Conservation (phyloP, 2,113 vertebrate species). For the Probosciger aterrimus region DNA sequence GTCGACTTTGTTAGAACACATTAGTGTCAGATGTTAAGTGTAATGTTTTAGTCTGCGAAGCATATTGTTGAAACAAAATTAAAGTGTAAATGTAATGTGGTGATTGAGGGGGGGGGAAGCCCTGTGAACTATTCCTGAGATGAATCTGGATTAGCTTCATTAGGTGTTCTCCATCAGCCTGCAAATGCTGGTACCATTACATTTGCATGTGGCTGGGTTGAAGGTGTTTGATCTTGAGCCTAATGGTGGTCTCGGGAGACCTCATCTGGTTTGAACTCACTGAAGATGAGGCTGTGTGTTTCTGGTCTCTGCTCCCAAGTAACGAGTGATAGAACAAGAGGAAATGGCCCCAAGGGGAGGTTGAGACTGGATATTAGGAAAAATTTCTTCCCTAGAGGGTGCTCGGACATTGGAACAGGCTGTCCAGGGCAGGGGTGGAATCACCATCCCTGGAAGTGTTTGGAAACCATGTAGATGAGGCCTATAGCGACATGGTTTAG, state of each 20-base stretch:
- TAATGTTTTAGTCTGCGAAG: neutral
- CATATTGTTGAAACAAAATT: conserved; percentile 4
- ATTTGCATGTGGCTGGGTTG: neutral
- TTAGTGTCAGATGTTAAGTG: conserved; percentile 56
- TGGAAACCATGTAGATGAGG: neutral
- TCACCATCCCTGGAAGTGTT: neutral
- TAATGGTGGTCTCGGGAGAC: neutral
- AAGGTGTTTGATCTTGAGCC: neutral
- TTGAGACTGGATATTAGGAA: neutral
- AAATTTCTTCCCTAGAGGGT: neutral
- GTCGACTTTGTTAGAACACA: conserved; percentile 10
- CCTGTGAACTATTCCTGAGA: neutral
- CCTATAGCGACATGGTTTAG: neutral
- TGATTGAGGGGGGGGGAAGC: neutral
- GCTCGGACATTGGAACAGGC: neutral
- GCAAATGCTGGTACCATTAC: neutral
- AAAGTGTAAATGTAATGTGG: neutral
- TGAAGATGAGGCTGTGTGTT: neutral
- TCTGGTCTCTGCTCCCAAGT: neutral
- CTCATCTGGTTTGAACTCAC: neutral
- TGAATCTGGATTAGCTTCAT: neutral
- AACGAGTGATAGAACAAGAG: neutral
- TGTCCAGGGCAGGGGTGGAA: neutral
- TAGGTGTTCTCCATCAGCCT: neutral
- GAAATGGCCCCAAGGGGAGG: neutral